These are phyloP conservation scores for Heterodera filipjevi DNA, from an alignment of 2,888 invertebrate genomes.

Conservation along the genomic window DNA sequence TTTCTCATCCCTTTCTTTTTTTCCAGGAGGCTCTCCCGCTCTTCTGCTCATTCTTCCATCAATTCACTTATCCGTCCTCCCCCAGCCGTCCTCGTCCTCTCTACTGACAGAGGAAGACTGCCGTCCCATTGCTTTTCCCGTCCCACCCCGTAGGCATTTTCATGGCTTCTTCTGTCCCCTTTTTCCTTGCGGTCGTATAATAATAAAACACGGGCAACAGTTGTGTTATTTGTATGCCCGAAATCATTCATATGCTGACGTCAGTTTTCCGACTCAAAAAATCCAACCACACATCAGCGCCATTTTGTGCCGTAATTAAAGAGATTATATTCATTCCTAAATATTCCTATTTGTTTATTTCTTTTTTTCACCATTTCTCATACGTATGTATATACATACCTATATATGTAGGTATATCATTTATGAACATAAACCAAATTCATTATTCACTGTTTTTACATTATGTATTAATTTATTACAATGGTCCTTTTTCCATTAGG, in stretches of 20 bases:
- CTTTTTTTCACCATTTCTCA: no score
- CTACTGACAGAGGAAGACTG: constrained; percentile 7
- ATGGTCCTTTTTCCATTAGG: no score
- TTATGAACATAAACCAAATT: no score
- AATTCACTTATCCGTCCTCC: background rate
- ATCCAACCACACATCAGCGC: background rate
- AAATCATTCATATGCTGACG: background rate
- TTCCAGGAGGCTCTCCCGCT: constrained; percentile 1
- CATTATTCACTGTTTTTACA: no score
- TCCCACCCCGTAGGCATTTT: constrained; percentile 17
- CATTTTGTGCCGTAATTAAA: background rate
- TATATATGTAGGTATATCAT: no score
- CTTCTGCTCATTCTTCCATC: background rate
- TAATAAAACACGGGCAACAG: background rate
- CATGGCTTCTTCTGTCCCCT: constrained; percentile 13
- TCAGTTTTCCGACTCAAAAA: background rate
- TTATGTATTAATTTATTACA: no score
- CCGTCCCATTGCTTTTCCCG: constrained; percentile 30
- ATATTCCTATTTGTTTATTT: no score
- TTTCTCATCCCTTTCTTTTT: constrained; percentile 4
- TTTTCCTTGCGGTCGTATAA: no score
- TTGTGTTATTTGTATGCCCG: background rate
- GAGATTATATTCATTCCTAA: no score
- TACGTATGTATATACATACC: no score
- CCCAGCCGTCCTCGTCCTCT: no score